Conservation (phyloP, 2,113 vertebrate genomes). For the Harpagus bidentatus region DNA sequence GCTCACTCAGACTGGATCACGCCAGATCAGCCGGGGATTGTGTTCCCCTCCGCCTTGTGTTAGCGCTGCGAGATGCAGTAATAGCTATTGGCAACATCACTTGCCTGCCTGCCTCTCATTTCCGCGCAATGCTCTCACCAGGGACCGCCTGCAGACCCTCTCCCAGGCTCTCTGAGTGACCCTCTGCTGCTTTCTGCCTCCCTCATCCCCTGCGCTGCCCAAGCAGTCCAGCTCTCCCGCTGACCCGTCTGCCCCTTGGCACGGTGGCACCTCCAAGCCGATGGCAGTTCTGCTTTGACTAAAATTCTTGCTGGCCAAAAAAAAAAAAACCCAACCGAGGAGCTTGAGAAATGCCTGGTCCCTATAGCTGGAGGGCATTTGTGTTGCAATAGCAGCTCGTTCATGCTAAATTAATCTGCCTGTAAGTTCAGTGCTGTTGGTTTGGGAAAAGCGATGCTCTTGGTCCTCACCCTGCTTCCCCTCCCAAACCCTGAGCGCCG, state of each 20-base stretch:
- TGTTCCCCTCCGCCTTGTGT: accelerated
- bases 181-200: neutral
- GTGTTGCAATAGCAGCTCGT: neutral
- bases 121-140: neutral
- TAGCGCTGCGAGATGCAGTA: neutral
- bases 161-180: constrained; percentile 25
- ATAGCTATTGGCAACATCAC: neutral
- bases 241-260: neutral
- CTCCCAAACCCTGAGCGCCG: accelerated
- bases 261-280: accelerated
- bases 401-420: constrained; percentile 34
- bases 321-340: accelerated
- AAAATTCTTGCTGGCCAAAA: neutral
- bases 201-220: neutral
- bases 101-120: neutral
- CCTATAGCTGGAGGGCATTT: neutral
- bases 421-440: neutral
- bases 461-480: neutral
- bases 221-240: neutral
- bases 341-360: neutral
- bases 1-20: neutral
- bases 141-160: neutral
- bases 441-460: neutral
- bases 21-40: neutral
- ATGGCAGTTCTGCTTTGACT: neutral